Conservation (phyloP, 2,797 vertebrate genomes). For the Myotis findleyi region DNA sequence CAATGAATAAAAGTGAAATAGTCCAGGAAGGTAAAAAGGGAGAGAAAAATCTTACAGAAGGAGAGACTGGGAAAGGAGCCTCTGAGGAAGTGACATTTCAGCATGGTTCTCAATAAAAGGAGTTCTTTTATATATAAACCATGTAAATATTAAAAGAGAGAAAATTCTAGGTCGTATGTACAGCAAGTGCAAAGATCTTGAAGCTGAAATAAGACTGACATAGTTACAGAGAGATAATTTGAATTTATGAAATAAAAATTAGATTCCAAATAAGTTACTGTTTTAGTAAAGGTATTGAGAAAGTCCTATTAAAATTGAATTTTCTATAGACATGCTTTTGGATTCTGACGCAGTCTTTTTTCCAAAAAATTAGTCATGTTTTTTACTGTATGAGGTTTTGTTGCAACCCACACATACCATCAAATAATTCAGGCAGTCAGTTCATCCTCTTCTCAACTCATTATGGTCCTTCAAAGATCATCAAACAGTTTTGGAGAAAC, state of each 20-base stretch:
- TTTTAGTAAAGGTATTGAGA: constrained; percentile 8
- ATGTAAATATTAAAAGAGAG: neutral
- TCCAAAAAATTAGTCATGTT: neutral
- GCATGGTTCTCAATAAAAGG: neutral
- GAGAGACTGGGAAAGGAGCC: neutral
- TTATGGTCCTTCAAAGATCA: neutral
- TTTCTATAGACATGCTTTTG: neutral
- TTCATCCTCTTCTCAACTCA: neutral
- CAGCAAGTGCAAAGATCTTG: neutral
- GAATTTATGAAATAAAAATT: constrained; percentile 35
- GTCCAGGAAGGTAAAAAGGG: neutral
- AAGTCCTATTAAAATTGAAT: neutral
- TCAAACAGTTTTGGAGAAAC: neutral
- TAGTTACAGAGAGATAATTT: neutral
- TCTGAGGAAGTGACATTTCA: neutral
- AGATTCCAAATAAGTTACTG: neutral
- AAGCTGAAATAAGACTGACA: neutral
- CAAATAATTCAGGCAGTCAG: neutral
- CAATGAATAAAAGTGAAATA: neutral
- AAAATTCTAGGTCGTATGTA: neutral
- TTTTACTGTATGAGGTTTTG: neutral
- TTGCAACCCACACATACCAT: neutral
- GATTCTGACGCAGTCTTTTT: neutral
- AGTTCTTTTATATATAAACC: neutral
- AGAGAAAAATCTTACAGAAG: neutral